phyloP scores from a whole-genome alignment of 1,140 invertebrate genomes.

The Aphelenchoides avenae region DNA sequence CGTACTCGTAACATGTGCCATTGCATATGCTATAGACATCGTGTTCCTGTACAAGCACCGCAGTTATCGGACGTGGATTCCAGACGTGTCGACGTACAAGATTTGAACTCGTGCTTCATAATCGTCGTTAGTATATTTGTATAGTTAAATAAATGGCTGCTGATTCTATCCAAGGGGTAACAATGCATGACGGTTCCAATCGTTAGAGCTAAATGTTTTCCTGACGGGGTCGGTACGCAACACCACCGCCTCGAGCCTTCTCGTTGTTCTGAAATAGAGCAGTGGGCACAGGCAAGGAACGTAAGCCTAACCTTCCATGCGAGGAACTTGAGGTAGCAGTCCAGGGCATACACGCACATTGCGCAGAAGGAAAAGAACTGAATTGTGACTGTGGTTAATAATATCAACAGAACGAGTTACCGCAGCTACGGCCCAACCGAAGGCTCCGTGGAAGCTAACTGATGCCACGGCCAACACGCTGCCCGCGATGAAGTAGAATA shows the following conservation, averaged over 20 bases:
- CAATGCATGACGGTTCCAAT: too few species aligned
- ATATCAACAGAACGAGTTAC: conserved; percentile 34
- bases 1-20: conserved; percentile 3
- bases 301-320: conserved; percentile 37
- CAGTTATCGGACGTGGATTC: conserved; percentile 26
- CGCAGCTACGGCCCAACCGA: conserved; percentile 52
- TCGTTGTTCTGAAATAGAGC: not conserved
- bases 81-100: conserved; percentile 20
- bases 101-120: too few species aligned
- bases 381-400: conserved; percentile 22
- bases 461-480: conserved; percentile 50
- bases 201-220: too few species aligned
- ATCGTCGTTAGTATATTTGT: too few species aligned
- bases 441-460: conserved; percentile 31
- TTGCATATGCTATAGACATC: conserved; percentile 18
- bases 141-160: too few species aligned
- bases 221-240: too few species aligned
- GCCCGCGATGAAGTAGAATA: conserved; percentile 59
- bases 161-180: too few species aligned
- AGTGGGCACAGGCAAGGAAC: not conserved
- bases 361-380: conserved; percentile 58
- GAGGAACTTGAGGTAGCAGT: conserved; percentile 57
- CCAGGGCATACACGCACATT: conserved; percentile 50
- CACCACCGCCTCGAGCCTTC: not conserved
- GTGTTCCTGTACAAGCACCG: conserved; percentile 13